A percentile compares a stretch with the other conserved stretches of the same genome.
These are phyloP conservation scores for Lampropteryx suffumata DNA, from an alignment of 2,888 invertebrate species.

Conservation along the genomic window DNA sequence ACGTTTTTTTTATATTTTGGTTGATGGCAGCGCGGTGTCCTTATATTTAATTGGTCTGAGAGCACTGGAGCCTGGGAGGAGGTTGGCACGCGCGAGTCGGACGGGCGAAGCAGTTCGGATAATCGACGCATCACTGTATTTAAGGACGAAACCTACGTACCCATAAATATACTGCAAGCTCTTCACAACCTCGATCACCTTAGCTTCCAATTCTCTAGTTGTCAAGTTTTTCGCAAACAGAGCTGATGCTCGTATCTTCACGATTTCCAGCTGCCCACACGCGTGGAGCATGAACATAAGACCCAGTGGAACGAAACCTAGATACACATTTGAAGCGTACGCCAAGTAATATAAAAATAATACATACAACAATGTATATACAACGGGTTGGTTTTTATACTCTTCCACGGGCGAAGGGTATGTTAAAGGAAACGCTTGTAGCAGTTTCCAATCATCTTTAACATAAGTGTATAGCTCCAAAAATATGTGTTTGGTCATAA, in stretches of 20 bases:
- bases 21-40: too few relatives aligned
- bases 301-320: constrained; percentile 23
- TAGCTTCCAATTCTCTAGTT: neutral
- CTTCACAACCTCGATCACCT: constrained; percentile 1
- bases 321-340: constrained; percentile 3
- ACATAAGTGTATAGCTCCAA: neutral
- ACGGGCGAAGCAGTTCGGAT: too few relatives aligned
- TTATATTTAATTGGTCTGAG: too few relatives aligned
- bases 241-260: constrained; percentile 1
- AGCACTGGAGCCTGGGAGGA: too few relatives aligned
- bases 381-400: constrained; percentile 10
- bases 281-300: constrained; percentile 28
- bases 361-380: constrained; percentile 11
- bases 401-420: constrained; percentile 11
- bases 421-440: neutral
- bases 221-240: neutral
- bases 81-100: too few relatives aligned
- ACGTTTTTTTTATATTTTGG: too few relatives aligned
- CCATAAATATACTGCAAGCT: constrained; percentile 11
- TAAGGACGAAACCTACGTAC: too few relatives aligned
- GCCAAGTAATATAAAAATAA: neutral
- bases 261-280: constrained; percentile 29
- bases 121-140: too few relatives aligned
- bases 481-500: neutral
- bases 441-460: neutral